Base-by-base conservation (phyloP, 2,113 vertebrate genomes). In the Paracyprichromis sp. region DNA sequence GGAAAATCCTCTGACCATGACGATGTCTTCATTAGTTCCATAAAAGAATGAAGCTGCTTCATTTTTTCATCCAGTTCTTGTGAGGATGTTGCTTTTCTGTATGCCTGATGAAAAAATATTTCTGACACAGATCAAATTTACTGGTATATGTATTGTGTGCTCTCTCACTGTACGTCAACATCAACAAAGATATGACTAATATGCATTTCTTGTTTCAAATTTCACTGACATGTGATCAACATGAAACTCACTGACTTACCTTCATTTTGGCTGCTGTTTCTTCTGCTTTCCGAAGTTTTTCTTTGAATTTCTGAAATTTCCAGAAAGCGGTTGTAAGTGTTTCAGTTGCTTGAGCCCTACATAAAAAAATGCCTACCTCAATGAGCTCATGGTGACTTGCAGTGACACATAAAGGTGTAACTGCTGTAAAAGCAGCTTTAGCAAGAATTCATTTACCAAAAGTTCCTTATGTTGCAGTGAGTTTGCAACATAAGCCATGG, bases 141-240 rank as follows among this genome's bases (percentile, higher is more conserved):
- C 63, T 40, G n/a, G 36, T 69, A 40, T 40, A 0, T 69, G 63
- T 40, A 24, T 40, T 69, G 63, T 69, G 36, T 69, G n/a, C n/a
- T 69, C n/a, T 0, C n/a, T 69, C 63, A 3, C 19, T 21, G 19
- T 13, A 2, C 4, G 0, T 69, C n/a, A 61, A 13, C 36, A 40
- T 69, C 10, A 69, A 21, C n/a, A 40, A 3, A 40, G 63, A 2
- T 69, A 40, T 69, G n/a, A 21, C 36, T 69, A n/a, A 66, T 38
- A 21, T 38, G 61, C 61, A 66, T n/a, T n/a, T 21, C n/a, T n/a
- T n/a, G 31, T 66, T 38, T 66, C 63, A 40, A 0, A 69, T 40
- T 69, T 2, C 36, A 69, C 63, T 69, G 63, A 69, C 36, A 21
- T 12, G 61, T 66, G 34, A 69, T 40, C 34, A 69, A 40, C 63